phyloP scores from a whole-genome alignment of 1,140 invertebrate species.

The Cotesia vestalis region DNA sequence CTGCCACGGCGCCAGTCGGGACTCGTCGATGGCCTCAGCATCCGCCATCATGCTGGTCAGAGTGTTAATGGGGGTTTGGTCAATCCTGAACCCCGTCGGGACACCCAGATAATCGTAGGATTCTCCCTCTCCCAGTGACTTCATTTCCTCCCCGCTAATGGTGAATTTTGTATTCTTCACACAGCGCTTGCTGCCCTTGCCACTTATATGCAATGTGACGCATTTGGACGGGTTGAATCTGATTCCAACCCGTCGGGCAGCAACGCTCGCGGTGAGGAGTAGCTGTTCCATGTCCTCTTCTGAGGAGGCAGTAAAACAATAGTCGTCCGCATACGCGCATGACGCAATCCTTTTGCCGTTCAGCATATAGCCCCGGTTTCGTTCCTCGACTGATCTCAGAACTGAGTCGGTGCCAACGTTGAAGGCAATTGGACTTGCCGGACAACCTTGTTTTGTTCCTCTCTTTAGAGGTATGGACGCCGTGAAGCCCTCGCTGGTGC shows the following conservation, averaged over 20 bases:
- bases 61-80: too few relatives aligned
- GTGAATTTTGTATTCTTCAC: neutral
- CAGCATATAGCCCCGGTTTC: too few relatives aligned
- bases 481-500: neutral
- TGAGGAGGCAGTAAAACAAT: neutral
- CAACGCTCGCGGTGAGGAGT: neutral
- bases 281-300: neutral
- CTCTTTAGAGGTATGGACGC: neutral
- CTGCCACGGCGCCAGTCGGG: conserved; percentile 57
- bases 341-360: too few relatives aligned
- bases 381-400: neutral
- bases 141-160: conserved; percentile 31
- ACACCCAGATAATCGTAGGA: conserved; percentile 48
- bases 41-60: conserved; percentile 39
- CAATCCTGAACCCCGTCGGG: too few relatives aligned
- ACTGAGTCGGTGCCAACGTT: neutral
- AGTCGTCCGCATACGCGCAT: too few relatives aligned
- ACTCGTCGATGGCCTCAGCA: conserved; percentile 37
- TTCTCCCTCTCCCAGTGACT: conserved; percentile 37
- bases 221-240: neutral
- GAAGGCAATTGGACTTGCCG: neutral
- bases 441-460: neutral
- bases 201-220: too few relatives aligned
- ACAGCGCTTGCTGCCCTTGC: too few relatives aligned
- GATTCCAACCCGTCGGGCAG: neutral